These are phyloP conservation scores for Liposcelis brunnea DNA, from an alignment of 2,888 invertebrate species.

Conservation along the genomic window DNA sequence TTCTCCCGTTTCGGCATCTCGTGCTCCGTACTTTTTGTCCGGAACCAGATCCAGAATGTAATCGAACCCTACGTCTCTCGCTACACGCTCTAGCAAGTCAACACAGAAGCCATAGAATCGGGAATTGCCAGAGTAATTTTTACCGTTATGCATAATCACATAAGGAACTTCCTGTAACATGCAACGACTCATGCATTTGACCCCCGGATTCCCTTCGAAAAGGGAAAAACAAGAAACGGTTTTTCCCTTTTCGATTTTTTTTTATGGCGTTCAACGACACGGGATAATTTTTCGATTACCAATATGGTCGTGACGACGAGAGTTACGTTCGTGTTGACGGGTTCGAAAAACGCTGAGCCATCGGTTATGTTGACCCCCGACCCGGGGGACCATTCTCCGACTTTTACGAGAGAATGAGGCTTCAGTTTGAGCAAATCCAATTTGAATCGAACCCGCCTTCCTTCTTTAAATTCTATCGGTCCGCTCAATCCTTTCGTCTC, in stretches of 20 bases:
- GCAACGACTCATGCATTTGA: constrained; percentile 6
- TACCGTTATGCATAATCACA: constrained; percentile 52
- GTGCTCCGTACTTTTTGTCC: constrained; percentile 47
- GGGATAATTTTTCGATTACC: too few relatives aligned
- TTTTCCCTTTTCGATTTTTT: too few relatives aligned
- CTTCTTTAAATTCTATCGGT: constrained; percentile 69
- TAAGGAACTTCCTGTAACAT: constrained; percentile 45
- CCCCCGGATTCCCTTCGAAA: not conserved
- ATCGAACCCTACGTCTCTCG: constrained; percentile 49
- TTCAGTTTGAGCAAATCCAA: constrained; percentile 69
- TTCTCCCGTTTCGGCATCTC: constrained; percentile 38
- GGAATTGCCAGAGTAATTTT: constrained; percentile 52
- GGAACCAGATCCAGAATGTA: constrained; percentile 52
- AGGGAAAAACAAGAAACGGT: too few relatives aligned
- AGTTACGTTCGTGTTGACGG: constrained; percentile 67
- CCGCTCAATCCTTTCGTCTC: constrained; percentile 77
- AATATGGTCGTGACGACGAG: constrained; percentile 79
- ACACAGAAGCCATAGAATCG: constrained; percentile 67
- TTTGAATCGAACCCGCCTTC: constrained; percentile 65
- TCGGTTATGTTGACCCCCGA: constrained; percentile 68
- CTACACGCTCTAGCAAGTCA: constrained; percentile 49
- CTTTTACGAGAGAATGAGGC: constrained; percentile 58
- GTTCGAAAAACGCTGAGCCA: constrained; percentile 68
- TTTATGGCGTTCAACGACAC: too few relatives aligned
- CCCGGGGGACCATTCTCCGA: constrained; percentile 64